Evolutionary conservation across 2,113 vertebrate genomes (phyloP).

Genomic region (Sinocyclocheilus grahami): DNA sequence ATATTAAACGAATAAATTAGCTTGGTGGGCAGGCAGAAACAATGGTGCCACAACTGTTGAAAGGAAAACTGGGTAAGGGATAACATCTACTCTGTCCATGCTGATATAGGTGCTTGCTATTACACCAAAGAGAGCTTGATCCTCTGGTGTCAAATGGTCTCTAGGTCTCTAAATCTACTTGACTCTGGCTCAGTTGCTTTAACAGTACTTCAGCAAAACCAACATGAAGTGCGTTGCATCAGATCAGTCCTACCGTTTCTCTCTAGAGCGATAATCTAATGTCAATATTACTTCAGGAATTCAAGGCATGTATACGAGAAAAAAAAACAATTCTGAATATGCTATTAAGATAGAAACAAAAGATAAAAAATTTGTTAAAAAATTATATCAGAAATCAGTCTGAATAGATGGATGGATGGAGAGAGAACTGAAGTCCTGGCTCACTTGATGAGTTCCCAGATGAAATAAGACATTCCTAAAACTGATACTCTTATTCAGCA

Average conservation of each 20-base stretch:
- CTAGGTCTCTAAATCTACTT: slow-evolving; percentile 22
- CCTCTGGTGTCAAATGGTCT: slow-evolving; percentile 1
- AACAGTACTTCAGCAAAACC: slow-evolving; percentile 7
- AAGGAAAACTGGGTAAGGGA: slow-evolving; percentile 11
- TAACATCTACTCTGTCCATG: slow-evolving; percentile 22
- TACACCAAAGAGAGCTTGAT: neutral
- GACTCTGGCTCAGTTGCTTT: slow-evolving; percentile 1
- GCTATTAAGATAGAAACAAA: neutral
- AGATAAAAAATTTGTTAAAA: neutral
- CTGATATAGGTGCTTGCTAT: slow-evolving; percentile 47
- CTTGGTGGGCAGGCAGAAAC: slow-evolving; percentile 45
- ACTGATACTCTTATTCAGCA: too few relatives aligned
- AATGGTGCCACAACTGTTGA: neutral
- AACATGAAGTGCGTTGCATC: neutral
- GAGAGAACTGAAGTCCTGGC: neutral
- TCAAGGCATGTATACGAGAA: neutral
- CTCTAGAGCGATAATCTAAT: neutral
- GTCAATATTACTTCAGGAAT: slow-evolving; percentile 56
- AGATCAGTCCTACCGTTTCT: slow-evolving; percentile 1
- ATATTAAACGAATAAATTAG: slow-evolving; percentile 56
- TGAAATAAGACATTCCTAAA: too few relatives aligned
- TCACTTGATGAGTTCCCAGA: too few relatives aligned
- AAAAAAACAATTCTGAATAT: neutral
- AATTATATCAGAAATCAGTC: neutral
- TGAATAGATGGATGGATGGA: neutral